Conservation (phyloP, 1,140 invertebrate species). For the Diabrotica virgifera region DNA sequence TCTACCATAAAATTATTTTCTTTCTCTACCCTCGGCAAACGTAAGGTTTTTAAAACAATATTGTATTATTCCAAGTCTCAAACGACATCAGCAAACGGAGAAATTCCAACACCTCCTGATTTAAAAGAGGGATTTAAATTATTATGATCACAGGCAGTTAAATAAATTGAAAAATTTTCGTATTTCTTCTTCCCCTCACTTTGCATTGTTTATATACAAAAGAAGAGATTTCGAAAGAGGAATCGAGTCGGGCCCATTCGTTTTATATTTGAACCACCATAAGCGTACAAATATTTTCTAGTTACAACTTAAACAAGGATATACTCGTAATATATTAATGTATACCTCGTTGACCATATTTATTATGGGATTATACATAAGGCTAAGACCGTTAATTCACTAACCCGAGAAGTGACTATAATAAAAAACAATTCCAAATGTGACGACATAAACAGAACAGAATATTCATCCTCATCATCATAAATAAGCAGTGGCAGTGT, state of each 20-base stretch:
- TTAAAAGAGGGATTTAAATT: conserved; percentile 1
- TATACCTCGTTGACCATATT: too few species aligned
- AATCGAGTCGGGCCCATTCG: not conserved
- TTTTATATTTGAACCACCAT: not conserved
- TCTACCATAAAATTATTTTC: too few species aligned
- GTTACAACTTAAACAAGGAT: too few species aligned
- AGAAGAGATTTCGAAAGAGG: not conserved
- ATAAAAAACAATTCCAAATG: too few species aligned
- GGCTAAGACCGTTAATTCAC: too few species aligned
- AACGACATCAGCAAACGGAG: not conserved
- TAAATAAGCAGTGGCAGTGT: too few species aligned
- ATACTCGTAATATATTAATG: too few species aligned
- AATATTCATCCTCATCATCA: too few species aligned
- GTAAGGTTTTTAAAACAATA: conserved; percentile 7
- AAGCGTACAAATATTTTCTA: not conserved
- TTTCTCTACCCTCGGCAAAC: too few species aligned
- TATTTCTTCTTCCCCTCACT: conserved; percentile 1
- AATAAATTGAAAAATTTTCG: not conserved
- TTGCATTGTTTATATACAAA: conserved; percentile 1
- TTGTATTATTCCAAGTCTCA: not conserved
- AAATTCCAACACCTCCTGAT: not conserved
- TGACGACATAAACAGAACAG: too few species aligned
- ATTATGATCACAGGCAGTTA: not conserved
- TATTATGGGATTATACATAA: too few species aligned
- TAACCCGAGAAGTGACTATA: too few species aligned